Conservation (phyloP, 2,113 vertebrate genomes). For the Romanogobio albipinnatus region DNA sequence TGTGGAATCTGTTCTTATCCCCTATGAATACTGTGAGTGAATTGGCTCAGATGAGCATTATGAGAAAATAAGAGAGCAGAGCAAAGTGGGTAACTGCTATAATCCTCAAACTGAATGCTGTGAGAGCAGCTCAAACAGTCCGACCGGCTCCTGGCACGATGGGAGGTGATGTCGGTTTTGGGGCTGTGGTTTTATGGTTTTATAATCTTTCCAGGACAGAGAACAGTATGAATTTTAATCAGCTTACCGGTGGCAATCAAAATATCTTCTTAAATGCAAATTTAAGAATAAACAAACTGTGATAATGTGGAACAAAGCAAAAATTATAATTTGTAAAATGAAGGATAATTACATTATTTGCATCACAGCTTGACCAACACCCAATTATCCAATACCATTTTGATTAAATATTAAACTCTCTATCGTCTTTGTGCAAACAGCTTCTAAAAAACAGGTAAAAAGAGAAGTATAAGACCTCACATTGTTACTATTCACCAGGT, state of each 20-base stretch:
- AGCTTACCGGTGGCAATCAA: slow-evolving; percentile 26
- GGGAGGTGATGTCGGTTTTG: neutral
- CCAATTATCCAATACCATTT: slow-evolving; percentile 2
- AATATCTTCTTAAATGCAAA: neutral
- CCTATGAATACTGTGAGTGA: slow-evolving; percentile 20
- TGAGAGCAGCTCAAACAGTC: slow-evolving; percentile 4
- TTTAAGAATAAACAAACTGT: slow-evolving; percentile 9
- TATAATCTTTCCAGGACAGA: neutral
- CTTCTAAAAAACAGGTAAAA: neutral
- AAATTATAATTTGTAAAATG: slow-evolving; percentile 3
- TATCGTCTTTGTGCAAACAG: neutral
- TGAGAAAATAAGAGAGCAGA: neutral
- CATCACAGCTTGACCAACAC: slow-evolving; percentile 30
- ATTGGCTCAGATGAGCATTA: slow-evolving; percentile 16
- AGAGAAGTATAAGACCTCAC: slow-evolving; percentile 14
- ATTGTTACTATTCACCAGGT: neutral
- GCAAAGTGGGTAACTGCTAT: slow-evolving; percentile 13
- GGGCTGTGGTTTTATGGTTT: neutral
- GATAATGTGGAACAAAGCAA: neutral
- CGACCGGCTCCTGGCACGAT: neutral
- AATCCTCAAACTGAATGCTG: slow-evolving; percentile 42
- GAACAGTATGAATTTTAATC: slow-evolving; percentile 32
- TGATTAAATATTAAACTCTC: neutral
- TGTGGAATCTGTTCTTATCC: neutral
- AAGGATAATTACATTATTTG: slow-evolving; percentile 14